Percentiles rank a stretch among this genome's conserved stretches.
These are phyloP conservation scores for Drosophila phalerata DNA, from an alignment of 2,888 invertebrate species.

Conservation along the genomic window DNA sequence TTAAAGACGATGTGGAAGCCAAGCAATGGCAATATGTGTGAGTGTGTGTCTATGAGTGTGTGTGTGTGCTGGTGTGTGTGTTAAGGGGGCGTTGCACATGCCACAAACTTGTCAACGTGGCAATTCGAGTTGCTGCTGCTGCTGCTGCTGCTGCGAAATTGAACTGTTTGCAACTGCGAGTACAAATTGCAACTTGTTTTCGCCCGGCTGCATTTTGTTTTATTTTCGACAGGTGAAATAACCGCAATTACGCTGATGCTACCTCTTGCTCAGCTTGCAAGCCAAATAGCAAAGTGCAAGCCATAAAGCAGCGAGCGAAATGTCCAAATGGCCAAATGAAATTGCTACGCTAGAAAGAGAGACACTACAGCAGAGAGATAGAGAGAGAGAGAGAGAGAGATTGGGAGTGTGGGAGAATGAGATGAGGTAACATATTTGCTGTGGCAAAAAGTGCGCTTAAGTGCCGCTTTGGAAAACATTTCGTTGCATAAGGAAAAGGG, in stretches of 20 bases:
- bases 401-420: not conserved
- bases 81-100: conserved; percentile 46
- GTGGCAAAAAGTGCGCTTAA: conserved; percentile 72
- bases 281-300: conserved; percentile 48
- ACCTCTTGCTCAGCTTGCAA: conserved; percentile 28
- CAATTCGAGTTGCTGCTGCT: conserved; percentile 47
- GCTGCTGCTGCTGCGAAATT: conserved; percentile 61
- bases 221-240: conserved; percentile 80
- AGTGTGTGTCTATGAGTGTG: conserved; percentile 8
- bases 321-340: conserved; percentile 58
- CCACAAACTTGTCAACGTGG: conserved; percentile 70
- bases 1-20: conserved; percentile 55
- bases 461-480: conserved; percentile 79
- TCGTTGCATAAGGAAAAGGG: conserved; percentile 49
- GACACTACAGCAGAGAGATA: too few relatives aligned
- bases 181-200: conserved; percentile 81
- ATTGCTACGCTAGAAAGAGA: conserved; percentile 49
- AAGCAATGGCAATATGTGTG: not conserved
- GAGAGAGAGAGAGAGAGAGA: not conserved
- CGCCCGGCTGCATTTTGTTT: conserved; percentile 76
- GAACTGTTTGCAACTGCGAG: conserved; percentile 76
- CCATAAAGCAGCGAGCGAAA: conserved; percentile 54
- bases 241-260: conserved; percentile 76
- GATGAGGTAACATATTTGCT: conserved; percentile 64
- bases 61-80: conserved; percentile 9